Base-by-base conservation (phyloP, 64 coral and sea anemone genomes). In the Porites lutea region DNA sequence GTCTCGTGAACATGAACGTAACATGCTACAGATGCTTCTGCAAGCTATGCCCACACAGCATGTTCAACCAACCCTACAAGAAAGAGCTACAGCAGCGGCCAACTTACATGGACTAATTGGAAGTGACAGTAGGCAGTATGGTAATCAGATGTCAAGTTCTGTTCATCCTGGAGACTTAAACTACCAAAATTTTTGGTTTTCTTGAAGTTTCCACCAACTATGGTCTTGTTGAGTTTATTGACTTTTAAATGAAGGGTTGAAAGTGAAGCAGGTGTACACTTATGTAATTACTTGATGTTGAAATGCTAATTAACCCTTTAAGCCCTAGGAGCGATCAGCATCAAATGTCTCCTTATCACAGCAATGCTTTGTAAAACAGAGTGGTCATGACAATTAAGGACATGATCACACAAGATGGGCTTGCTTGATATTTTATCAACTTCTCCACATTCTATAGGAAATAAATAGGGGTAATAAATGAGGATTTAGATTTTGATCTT, bases 1-100 rank as follows among this genome's bases (percentile, higher is more conserved):
- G 64, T 15, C 59, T 0, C 65, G 92, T 19, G 14, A 74, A 69
- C 86, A 94, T 52, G 87, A 94, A 59, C 18, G 54, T 4, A 78
- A 94, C 21, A 75, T 88, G 21, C 60, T 93, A 45, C 74, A 78
- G 16, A 67, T 94, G 51, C n/a, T 82, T 70, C 3, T 63, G 27
- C 71, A 73, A 73, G 4, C 8, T 9, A 2, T 11, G 3, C 27
- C 71, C 44, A 48, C 23, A 73, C 71, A 73, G 13, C 71, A 73
- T 48, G 7, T 12, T 73, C 5, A n/a, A 21, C 18, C 22, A 71
- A 67, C 18, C 16, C n/a, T 16, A 71, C 4, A 71, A 9, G 68
- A 16, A 6, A 23, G 68, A 71, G 12, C n/a, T 16, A 67, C 65
- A 0, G 18, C 65, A 67, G 18, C 2, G 21, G 65, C 65, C 65